Evolutionary conservation across 2,888 invertebrate genomes (phyloP).

Genomic region (Pollenia angustigena): DNA sequence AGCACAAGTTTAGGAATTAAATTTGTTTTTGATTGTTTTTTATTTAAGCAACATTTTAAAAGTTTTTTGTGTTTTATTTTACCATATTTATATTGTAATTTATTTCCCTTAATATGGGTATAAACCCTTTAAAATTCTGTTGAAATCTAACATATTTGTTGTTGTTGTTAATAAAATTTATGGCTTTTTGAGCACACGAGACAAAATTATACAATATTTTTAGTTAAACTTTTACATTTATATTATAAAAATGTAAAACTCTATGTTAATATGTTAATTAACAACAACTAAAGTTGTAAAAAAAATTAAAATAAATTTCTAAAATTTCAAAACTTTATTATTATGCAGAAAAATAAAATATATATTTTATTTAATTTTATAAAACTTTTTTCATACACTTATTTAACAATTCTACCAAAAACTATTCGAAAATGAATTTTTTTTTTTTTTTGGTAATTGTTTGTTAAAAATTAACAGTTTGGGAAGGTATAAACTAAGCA

Average conservation of each 20-base stretch:
- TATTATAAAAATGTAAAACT: slow-evolving; percentile 63
- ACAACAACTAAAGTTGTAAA: slow-evolving; percentile 55
- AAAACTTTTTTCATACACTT: slow-evolving; percentile 48
- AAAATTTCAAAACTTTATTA: slow-evolving; percentile 64
- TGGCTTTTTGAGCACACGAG: slow-evolving; percentile 44
- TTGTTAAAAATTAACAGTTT: slow-evolving; percentile 34
- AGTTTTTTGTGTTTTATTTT: background rate
- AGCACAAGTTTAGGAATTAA: no score
- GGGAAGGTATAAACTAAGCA: background rate
- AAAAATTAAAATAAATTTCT: slow-evolving; percentile 24
- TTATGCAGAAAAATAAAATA: slow-evolving; percentile 41
- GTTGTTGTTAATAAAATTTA: slow-evolving; percentile 53
- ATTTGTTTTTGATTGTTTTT: no score
- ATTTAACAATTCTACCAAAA: slow-evolving; percentile 58
- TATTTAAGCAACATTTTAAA: background rate
- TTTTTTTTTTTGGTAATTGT: slow-evolving; percentile 15
- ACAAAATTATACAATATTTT: slow-evolving; percentile 44
- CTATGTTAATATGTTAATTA: slow-evolving; percentile 73
- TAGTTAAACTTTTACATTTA: slow-evolving; percentile 47
- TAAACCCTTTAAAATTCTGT: slow-evolving; percentile 31
- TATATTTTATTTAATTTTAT: slow-evolving; percentile 39
- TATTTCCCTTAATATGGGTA: slow-evolving; percentile 17
- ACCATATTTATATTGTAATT: background rate
- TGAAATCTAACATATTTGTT: slow-evolving; percentile 69
- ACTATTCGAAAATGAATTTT: slow-evolving; percentile 48